Conservation (phyloP, 2,888 invertebrate species). For the Eucera pruinosa region DNA sequence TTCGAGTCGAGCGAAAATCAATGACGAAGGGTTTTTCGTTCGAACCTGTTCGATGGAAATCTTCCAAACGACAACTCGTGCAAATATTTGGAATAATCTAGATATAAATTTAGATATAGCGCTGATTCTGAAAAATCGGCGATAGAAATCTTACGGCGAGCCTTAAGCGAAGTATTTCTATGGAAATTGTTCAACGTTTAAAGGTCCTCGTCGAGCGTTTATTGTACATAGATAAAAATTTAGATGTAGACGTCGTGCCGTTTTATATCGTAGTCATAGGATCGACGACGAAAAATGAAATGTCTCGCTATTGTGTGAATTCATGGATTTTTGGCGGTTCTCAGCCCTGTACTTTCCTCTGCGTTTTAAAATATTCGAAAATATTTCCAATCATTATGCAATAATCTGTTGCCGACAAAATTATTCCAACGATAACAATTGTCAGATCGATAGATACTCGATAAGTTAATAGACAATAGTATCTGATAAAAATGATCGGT, state of each 20-base stretch:
- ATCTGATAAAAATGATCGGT: slow-evolving; percentile 22
- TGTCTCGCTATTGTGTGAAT: slow-evolving; percentile 46
- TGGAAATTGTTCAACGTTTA: slow-evolving; percentile 21
- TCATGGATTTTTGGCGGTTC: slow-evolving; percentile 28
- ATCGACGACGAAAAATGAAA: slow-evolving; percentile 36
- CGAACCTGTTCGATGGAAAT: slow-evolving; percentile 22
- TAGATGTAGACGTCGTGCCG: slow-evolving; percentile 65
- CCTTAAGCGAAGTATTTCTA: slow-evolving; percentile 20
- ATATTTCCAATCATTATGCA: neutral
- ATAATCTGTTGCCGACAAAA: slow-evolving; percentile 1
- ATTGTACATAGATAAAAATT: slow-evolving; percentile 65
- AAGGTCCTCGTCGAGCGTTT: slow-evolving; percentile 50
- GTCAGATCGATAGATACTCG: neutral
- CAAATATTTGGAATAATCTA: slow-evolving; percentile 57
- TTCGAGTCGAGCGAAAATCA: neutral
- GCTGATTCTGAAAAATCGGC: slow-evolving; percentile 47
- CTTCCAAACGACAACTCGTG: slow-evolving; percentile 45
- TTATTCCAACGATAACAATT: slow-evolving; percentile 10
- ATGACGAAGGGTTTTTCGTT: neutral
- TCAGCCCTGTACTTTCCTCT: slow-evolving; percentile 47
- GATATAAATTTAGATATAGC: slow-evolving; percentile 60
- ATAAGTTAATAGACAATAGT: slow-evolving; percentile 36
- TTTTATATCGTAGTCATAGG: slow-evolving; percentile 64
- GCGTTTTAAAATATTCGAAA: slow-evolving; percentile 11
- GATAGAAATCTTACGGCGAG: slow-evolving; percentile 52